Base-by-base conservation (phyloP, 2,113 vertebrate genomes). In the Phalacrocorax aristotelis region DNA sequence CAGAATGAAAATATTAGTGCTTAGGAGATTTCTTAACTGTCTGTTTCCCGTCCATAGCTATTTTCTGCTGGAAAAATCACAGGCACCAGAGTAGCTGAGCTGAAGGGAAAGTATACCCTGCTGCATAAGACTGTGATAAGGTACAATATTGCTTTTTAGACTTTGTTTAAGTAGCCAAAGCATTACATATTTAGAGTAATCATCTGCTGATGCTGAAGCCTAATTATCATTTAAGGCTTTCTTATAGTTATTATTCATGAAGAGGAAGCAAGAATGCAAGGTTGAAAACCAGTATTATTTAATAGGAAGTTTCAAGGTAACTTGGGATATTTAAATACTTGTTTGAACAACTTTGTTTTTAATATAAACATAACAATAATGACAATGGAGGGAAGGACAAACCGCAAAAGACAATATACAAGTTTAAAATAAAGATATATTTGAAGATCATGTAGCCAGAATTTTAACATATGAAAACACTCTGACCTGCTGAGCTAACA, bases 111-210 rank as follows among this genome's bases (percentile, higher is more conserved):
- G 85, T 99, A 98, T 93, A 98, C 78, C 36, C 85, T 95, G 16
- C 97, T 99, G 62, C 98, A 98, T 51, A 97, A 99, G 27, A 97
- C 98, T 17, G 95, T 99, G 85, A 98, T 96, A 95, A 98, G 99
- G 99, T 99, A 98, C 20, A 88, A 38, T 52, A 13, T 51, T 82
- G 11, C 20, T 49, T 71, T 84, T 66, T 15, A 58, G 36, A 68
- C 17, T 89, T 90, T 74, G 25, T 87, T 83, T 40, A 52, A 69
- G 13, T 87, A 92, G 76, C 8, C 42, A 92, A 90, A 90, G 4
- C 10, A 69, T 87, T 89, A 55, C 15, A 11, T 26, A 40, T 66
- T 78, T 40, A 36, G 49, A 62, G 15, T 68, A 38, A 71, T 75
- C 87, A 87, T 84, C 26, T 82, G 18, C 62, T 88, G 69, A 21